Evolutionary conservation across 1,140 invertebrate species (phyloP).

Genomic region (Tetragonula clypearis): DNA sequence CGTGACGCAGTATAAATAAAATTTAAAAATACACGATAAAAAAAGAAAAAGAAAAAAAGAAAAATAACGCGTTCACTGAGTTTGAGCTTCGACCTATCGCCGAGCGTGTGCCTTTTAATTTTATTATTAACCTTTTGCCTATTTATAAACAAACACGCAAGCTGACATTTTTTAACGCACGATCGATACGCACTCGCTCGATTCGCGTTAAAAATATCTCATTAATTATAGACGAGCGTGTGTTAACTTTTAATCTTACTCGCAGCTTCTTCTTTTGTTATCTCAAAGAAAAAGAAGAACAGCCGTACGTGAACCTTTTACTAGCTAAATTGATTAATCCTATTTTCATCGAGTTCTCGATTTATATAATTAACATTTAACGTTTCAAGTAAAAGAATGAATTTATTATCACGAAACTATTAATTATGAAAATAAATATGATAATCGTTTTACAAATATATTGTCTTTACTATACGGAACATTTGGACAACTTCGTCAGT

Average conservation of each 20-base stretch:
- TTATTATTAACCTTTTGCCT: conserved; percentile 20
- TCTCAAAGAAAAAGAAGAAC: neutral
- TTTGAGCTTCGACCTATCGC: neutral
- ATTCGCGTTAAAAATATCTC: neutral
- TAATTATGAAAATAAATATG: no score
- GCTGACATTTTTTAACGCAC: neutral
- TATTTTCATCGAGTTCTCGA: no score
- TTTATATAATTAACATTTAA: no score
- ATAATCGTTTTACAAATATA: no score
- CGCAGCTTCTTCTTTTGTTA: neutral
- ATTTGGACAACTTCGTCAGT: no score
- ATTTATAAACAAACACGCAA: conserved; percentile 25
- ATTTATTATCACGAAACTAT: no score
- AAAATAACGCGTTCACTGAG: neutral
- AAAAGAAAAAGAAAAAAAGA: no score
- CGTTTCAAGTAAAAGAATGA: no score
- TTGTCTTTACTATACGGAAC: no score
- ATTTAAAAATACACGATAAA: neutral
- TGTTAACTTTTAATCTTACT: conserved; percentile 29
- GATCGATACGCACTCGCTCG: conserved; percentile 1
- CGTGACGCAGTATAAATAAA: neutral
- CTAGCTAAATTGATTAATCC: no score
- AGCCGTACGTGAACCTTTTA: neutral
- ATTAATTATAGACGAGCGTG: conserved; percentile 26
- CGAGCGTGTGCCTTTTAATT: neutral